phyloP scores from a whole-genome alignment of 2,113 vertebrate species.

The Erythrolamprus reginae region DNA sequence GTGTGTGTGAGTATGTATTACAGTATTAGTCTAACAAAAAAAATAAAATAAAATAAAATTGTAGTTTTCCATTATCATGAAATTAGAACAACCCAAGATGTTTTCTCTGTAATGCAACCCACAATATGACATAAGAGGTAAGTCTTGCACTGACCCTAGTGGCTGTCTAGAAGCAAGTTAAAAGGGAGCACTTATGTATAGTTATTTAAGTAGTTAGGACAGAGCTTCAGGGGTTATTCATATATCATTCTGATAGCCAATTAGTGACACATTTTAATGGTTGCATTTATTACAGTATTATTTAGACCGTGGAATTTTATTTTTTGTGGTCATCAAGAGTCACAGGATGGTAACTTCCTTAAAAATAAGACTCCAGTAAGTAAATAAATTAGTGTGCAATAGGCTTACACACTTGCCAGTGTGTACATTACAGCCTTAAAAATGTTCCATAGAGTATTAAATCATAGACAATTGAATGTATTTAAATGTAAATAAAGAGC shows the following conservation, averaged over 20 bases:
- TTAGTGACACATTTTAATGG: background rate
- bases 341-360: background rate
- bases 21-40: background rate
- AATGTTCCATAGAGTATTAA: background rate
- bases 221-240: background rate
- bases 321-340: background rate
- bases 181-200: background rate
- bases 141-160: background rate
- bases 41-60: too few relatives aligned
- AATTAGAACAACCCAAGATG: background rate
- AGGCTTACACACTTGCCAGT: background rate
- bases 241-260: background rate
- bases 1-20: background rate
- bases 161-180: background rate
- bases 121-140: background rate
- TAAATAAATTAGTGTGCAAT: background rate
- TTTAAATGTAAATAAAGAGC: background rate
- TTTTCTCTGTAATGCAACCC: background rate
- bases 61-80: background rate
- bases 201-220: background rate
- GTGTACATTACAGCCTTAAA: background rate
- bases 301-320: background rate
- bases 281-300: background rate
- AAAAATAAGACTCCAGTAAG: background rate
- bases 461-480: background rate